A percentile compares a stretch with the other conserved stretches of the same genome.
These are phyloP conservation scores for Zosterops hypoxanthus DNA, from an alignment of 2,113 vertebrate genomes.

Conservation along the genomic window DNA sequence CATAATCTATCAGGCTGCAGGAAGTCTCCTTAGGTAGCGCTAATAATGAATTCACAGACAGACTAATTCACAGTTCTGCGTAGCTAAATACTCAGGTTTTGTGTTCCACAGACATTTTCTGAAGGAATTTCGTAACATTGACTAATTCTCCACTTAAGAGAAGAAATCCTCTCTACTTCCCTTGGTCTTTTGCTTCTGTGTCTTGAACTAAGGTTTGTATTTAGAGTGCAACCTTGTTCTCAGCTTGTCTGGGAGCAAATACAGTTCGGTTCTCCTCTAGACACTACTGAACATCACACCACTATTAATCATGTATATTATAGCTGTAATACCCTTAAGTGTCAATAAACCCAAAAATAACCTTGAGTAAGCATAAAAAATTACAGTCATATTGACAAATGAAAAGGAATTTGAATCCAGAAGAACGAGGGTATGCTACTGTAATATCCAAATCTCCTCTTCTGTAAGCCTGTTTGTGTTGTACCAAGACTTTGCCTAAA, in stretches of 20 bases:
- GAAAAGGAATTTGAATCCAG: background rate
- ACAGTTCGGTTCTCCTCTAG: background rate
- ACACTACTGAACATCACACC: background rate
- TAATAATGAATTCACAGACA: background rate
- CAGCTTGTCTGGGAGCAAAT: background rate
- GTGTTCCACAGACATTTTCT: background rate
- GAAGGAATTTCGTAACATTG: background rate
- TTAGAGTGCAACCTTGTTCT: background rate
- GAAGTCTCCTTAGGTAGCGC: background rate
- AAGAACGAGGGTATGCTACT: background rate
- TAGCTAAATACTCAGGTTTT: background rate
- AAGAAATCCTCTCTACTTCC: background rate
- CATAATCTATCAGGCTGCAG: background rate
- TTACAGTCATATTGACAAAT: background rate
- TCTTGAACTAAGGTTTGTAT: background rate
- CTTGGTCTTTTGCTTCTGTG: background rate
- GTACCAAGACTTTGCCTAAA: background rate
- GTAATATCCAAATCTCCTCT: background rate
- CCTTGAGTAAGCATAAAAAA: background rate
- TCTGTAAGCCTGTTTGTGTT: background rate
- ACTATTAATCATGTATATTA: background rate
- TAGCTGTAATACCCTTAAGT: background rate
- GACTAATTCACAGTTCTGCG: background rate
- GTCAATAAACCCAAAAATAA: background rate
- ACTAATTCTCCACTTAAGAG: background rate